Evolutionary conservation across 2,888 invertebrate species (phyloP).

Genomic region (Drosophila yooni): DNA sequence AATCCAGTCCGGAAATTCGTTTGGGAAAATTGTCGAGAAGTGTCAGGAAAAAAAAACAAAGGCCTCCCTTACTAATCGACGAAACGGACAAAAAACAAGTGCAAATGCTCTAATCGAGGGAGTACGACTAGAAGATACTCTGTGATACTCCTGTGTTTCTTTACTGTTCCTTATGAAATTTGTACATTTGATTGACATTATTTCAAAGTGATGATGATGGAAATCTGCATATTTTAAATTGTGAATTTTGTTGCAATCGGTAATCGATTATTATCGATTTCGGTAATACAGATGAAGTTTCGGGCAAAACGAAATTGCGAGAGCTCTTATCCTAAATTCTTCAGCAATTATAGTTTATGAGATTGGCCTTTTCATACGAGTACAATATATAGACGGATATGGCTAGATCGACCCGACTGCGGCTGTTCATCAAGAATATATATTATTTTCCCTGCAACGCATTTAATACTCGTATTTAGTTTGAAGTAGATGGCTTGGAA

Average conservation of each 20-base stretch:
- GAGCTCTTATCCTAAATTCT: neutral
- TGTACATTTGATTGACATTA: too few relatives aligned
- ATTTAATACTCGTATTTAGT: neutral
- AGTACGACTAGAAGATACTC: neutral
- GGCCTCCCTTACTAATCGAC: neutral
- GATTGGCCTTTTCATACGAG: too few relatives aligned
- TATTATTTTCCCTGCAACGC: too few relatives aligned
- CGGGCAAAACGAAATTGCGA: too few relatives aligned
- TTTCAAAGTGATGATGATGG: too few relatives aligned
- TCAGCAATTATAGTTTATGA: neutral
- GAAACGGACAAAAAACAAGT: neutral
- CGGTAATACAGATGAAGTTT: too few relatives aligned
- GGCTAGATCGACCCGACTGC: too few relatives aligned
- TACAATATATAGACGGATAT: neutral
- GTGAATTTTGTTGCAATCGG: neutral
- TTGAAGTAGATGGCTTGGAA: neutral
- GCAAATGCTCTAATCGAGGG: neutral
- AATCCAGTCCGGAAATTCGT: slow-evolving; percentile 57
- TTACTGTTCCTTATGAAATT: neutral
- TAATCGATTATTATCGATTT: too few relatives aligned
- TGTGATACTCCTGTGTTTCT: neutral
- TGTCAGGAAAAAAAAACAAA: neutral
- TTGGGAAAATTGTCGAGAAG: slow-evolving; percentile 47
- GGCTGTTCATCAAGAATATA: too few relatives aligned
- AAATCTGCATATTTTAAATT: neutral